Percentiles rank a stretch among this genome's conserved stretches.
These are phyloP conservation scores for Xiphophorus birchmanni DNA, from an alignment of 2,797 vertebrate genomes.

Conservation along the genomic window DNA sequence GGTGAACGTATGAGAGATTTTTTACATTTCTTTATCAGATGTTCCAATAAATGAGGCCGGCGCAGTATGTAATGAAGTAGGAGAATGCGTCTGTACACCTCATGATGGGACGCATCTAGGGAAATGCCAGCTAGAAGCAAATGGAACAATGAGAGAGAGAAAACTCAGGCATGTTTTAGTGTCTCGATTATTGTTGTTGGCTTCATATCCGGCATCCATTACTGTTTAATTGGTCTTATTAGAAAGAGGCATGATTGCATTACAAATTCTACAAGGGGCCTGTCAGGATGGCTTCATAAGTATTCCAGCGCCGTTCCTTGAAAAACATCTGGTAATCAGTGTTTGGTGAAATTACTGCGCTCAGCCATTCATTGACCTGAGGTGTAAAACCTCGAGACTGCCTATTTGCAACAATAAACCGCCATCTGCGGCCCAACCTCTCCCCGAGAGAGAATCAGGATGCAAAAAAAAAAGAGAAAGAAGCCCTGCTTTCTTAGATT, in stretches of 20 bases:
- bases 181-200: slow-evolving; percentile 86
- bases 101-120: slow-evolving; percentile 58
- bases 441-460: slow-evolving; percentile 70
- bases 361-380: slow-evolving; percentile 86
- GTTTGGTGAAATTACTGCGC: slow-evolving; percentile 86
- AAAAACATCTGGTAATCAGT: slow-evolving; percentile 90
- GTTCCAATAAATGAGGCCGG: not conserved
- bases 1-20: not conserved
- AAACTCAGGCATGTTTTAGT: slow-evolving; percentile 80
- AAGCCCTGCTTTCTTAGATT: slow-evolving; percentile 66
- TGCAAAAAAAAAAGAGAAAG: slow-evolving; percentile 44
- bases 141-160: slow-evolving; percentile 68
- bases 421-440: slow-evolving; percentile 84
- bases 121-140: slow-evolving; percentile 68
- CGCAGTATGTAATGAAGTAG: not conserved
- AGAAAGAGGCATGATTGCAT: slow-evolving; percentile 87
- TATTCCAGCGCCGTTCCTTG: slow-evolving; percentile 83
- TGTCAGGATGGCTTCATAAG: slow-evolving; percentile 85
- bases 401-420: slow-evolving; percentile 87
- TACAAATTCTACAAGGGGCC: slow-evolving; percentile 84
- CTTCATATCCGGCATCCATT: slow-evolving; percentile 85
- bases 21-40: not conserved
- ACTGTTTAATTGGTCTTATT: slow-evolving; percentile 87
- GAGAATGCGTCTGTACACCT: slow-evolving; percentile 39
- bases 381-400: slow-evolving; percentile 86